Percentiles rank a stretch among this genome's conserved stretches.
Conservation (phyloP, 2,888 invertebrate genomes). For the Isoperla grammatica region DNA sequence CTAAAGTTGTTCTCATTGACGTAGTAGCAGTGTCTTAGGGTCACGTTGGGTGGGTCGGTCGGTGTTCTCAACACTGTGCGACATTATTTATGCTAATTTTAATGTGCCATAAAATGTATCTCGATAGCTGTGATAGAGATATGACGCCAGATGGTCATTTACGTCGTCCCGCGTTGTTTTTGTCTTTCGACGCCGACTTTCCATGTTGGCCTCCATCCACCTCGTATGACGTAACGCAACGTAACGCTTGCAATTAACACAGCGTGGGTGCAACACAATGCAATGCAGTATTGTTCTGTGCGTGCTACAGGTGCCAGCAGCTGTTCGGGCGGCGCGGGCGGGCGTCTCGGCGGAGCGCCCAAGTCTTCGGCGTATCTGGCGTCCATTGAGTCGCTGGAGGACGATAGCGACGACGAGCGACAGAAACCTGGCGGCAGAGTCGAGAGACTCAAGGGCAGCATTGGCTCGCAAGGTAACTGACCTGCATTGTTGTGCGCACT, state of each 20-base stretch:
- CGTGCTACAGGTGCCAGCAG: constrained; percentile 46
- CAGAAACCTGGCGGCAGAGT: constrained; percentile 8
- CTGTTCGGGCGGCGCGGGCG: constrained; percentile 60
- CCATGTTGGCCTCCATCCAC: background rate
- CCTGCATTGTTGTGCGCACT: background rate
- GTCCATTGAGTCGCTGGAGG: constrained; percentile 81
- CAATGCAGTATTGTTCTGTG: background rate
- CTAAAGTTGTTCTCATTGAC: too few species aligned
- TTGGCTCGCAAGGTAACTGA: constrained; percentile 49
- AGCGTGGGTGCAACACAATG: background rate
- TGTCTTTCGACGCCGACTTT: background rate
- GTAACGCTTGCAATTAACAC: too few species aligned
- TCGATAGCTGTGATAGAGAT: too few species aligned
- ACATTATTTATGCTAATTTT: too few species aligned
- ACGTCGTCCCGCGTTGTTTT: too few species aligned
- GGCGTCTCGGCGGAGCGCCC: constrained; percentile 52
- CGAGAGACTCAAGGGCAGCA: constrained; percentile 41
- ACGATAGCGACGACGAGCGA: constrained; percentile 43
- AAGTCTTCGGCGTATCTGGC: constrained; percentile 68
- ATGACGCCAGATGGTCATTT: too few species aligned
- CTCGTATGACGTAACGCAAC: too few species aligned
- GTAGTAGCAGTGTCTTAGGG: too few species aligned
- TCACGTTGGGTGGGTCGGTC: too few species aligned
- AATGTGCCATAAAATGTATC: too few species aligned
- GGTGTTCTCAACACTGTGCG: too few species aligned